These are phyloP conservation scores for Sebastes fasciatus DNA, from an alignment of 2,113 vertebrate species.

Conservation along the genomic window DNA sequence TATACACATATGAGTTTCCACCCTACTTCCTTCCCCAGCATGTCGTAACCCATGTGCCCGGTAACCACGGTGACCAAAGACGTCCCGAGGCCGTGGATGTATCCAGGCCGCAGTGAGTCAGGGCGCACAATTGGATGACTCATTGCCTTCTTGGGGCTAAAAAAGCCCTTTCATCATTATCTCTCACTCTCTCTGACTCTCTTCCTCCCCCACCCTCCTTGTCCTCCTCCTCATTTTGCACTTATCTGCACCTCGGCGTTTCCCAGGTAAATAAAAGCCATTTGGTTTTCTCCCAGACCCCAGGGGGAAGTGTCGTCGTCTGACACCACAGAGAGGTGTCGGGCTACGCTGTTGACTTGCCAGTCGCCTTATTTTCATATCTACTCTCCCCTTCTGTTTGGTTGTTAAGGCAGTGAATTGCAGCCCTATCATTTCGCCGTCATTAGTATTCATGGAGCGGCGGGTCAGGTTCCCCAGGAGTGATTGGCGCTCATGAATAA, in stretches of 20 bases:
- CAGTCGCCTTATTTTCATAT: slow-evolving; percentile 66
- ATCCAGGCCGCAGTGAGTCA: slow-evolving; percentile 73
- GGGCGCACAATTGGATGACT: slow-evolving; percentile 67
- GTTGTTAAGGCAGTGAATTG: slow-evolving; percentile 56
- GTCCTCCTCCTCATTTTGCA: slow-evolving; percentile 37
- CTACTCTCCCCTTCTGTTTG: slow-evolving; percentile 47
- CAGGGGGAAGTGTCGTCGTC: slow-evolving; percentile 33
- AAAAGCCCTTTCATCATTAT: slow-evolving; percentile 68
- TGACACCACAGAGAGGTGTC: slow-evolving; percentile 55
- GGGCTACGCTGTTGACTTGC: slow-evolving; percentile 56
- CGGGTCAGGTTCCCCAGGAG: slow-evolving; percentile 55
- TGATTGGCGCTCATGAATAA: slow-evolving; percentile 65
- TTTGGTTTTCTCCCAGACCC: slow-evolving; percentile 38
- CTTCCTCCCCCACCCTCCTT: neutral
- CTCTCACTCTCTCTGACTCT: slow-evolving; percentile 38
- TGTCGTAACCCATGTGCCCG: slow-evolving; percentile 23
- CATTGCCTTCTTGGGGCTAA: slow-evolving; percentile 67
- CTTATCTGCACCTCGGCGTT: slow-evolving; percentile 47
- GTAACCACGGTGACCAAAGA: slow-evolving; percentile 72
- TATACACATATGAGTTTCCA: slow-evolving; percentile 53
- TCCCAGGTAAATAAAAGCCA: slow-evolving; percentile 64
- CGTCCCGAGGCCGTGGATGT: slow-evolving; percentile 45
- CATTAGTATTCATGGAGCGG: slow-evolving; percentile 66
- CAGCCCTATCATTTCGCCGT: slow-evolving; percentile 50
- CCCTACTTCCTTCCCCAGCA: slow-evolving; percentile 36